phyloP scores from a whole-genome alignment of 2,797 vertebrate genomes.

The Paedocypris micromegethes region DNA sequence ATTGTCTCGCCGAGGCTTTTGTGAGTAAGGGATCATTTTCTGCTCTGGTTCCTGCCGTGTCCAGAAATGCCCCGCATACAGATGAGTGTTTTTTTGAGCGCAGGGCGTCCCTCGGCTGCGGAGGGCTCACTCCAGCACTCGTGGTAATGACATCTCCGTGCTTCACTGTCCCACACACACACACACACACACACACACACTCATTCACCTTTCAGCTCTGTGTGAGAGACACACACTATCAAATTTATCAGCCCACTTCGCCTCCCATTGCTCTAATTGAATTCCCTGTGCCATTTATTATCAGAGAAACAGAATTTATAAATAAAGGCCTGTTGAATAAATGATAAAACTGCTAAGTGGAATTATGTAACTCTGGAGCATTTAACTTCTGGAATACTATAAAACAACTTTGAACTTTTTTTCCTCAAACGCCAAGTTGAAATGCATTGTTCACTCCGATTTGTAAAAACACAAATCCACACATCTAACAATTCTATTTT shows the following conservation, averaged over 20 bases:
- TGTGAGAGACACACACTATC: constrained; percentile 30
- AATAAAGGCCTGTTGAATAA: constrained; percentile 38
- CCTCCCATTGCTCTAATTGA: constrained; percentile 51
- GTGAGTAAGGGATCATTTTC: constrained; percentile 49
- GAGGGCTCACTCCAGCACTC: constrained; percentile 25
- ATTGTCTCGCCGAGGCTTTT: constrained; percentile 39
- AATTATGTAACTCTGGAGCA: constrained; percentile 31
- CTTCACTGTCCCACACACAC: constrained; percentile 21
- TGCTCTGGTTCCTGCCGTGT: constrained; percentile 38
- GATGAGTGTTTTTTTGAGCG: constrained; percentile 48
- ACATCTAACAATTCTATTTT: too few species aligned
- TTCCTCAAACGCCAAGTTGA: too few species aligned
- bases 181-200: constrained; percentile 15
- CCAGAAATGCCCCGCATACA: constrained; percentile 52
- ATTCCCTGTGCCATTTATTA: constrained; percentile 51
- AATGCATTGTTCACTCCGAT: too few species aligned
- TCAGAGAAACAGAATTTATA: constrained; percentile 39
- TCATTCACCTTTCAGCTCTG: constrained; percentile 45
- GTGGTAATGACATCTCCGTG: constrained; percentile 26
- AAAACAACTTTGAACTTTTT: constrained; percentile 7
- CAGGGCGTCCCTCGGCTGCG: constrained; percentile 35
- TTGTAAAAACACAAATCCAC: too few species aligned
- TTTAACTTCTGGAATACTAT: constrained; percentile 32
- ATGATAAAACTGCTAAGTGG: constrained; percentile 27
- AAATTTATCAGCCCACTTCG: constrained; percentile 40